A percentile compares a stretch with the other conserved stretches of the same genome.
Conservation (phyloP, 2,888 invertebrate genomes). For the Pollenia amentaria region DNA sequence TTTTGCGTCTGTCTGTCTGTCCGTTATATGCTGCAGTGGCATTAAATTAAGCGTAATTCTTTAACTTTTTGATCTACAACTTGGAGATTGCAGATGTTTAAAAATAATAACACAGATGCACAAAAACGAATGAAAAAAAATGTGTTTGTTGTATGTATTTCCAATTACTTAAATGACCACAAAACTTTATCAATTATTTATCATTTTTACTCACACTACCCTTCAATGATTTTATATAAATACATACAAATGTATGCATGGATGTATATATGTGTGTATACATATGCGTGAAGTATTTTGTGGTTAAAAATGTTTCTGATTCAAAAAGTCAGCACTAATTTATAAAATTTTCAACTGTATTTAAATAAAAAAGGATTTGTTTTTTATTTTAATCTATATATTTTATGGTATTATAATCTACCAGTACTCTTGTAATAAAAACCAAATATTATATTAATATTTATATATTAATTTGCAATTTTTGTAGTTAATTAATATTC, state of each 20-base stretch:
- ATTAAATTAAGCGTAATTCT: constrained; percentile 68
- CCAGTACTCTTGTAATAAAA: no score
- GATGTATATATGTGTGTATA: no score
- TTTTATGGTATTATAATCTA: no score
- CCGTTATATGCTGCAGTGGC: constrained; percentile 41
- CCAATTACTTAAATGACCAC: constrained; percentile 57
- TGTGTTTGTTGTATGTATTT: not conserved
- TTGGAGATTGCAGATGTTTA: constrained; percentile 58
- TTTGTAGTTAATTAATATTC: no score
- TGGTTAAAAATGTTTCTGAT: not conserved
- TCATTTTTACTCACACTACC: not conserved
- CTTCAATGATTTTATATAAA: not conserved
- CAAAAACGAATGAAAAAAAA: not conserved
- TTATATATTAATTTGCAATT: no score
- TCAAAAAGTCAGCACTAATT: no score
- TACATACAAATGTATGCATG: no score
- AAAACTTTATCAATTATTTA: constrained; percentile 55
- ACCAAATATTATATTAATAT: no score
- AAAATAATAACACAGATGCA: constrained; percentile 23
- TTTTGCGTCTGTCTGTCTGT: constrained; percentile 9
- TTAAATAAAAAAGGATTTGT: no score
- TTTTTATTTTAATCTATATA: no score
- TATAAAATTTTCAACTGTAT: no score
- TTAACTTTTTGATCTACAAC: constrained; percentile 61
- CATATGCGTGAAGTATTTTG: not conserved